These are phyloP conservation scores for Maccullochella peelii DNA, from an alignment of 2,113 vertebrate species.

Conservation along the genomic window DNA sequence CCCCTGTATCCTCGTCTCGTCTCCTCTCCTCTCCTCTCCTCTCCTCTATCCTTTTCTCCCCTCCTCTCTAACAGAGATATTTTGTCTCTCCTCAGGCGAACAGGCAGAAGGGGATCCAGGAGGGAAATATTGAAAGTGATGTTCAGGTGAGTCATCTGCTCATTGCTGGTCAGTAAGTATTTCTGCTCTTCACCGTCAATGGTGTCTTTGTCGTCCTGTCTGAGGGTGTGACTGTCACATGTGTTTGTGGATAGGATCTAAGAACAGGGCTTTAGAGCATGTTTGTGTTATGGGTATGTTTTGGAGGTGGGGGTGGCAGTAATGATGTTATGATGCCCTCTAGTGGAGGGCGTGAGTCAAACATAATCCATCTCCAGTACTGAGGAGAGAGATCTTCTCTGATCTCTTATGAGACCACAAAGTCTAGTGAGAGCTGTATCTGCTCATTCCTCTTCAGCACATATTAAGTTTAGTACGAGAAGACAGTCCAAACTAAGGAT, in stretches of 20 bases:
- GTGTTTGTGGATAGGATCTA: conserved; percentile 10
- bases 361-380: background rate
- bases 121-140: conserved; percentile 87
- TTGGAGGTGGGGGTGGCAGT: background rate
- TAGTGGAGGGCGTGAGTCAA: conserved; percentile 17
- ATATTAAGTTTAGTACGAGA: background rate
- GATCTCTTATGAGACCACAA: background rate
- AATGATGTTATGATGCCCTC: background rate
- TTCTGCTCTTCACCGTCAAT: conserved; percentile 35
- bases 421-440: background rate
- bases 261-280: background rate
- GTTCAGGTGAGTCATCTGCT: conserved; percentile 87
- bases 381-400: background rate
- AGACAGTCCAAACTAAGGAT: background rate
- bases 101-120: conserved; percentile 88
- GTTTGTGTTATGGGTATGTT: background rate
- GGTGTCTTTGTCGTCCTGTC: conserved; percentile 41
- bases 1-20: background rate
- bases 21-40: background rate
- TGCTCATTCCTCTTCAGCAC: background rate
- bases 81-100: conserved; percentile 84
- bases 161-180: background rate
- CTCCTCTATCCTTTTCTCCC: conserved; percentile 1
- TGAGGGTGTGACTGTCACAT: conserved; percentile 56
- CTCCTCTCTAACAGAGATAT: background rate